Base-by-base conservation (phyloP, 2,113 vertebrate genomes). In the Morone saxatilis region DNA sequence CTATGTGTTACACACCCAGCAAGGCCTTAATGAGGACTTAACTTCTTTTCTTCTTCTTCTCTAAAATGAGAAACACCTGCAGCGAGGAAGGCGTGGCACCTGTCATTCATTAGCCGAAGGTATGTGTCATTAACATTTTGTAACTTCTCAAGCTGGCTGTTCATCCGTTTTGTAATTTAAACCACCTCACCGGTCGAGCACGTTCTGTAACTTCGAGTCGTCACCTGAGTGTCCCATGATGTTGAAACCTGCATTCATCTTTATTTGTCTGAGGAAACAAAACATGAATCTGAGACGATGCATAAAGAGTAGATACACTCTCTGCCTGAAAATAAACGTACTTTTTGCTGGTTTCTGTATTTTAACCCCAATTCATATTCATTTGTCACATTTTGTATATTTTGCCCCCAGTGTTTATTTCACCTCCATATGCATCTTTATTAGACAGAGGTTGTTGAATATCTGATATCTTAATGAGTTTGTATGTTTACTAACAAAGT, bases 191-290 rank as follows among this genome's bases (percentile, higher is more conserved):
- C 48, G 25, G 87, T 76, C 14, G 1, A 84, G 50, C 85, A 48
- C 11, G 85, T 91, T 88, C 50, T 70, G 71, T 77, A 59, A 25
- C 63, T 43, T 71, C 40, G 54, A 12, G 68, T 65, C 80, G 76
- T 87, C 79, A 81, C 38, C 16, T 86, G 84, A 85, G 20, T 60
- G 25, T 62, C 61, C 41, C 43, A 25, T 84, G 84, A 61, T 87
- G 41, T 40, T 31, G 12, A 25, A 7, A 3, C 36, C 7, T 19
- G 1, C 17, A 53, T 59, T 62, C 1, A 5, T 59, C 6, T 71
- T 51, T 54, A 68, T 86, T 77, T 74, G 8, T 9, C 51, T 47
- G 78, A 63, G 41, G 75, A 47, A 69, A 78, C 73, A 72, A 65
- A 81, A 65, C 41, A 61, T 38, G 0, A 2, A 40, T 36, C 19